Base-by-base conservation (phyloP, 37 sponge, comb jelly and placozoan genomes). In the Chondrosia reniformis region DNA sequence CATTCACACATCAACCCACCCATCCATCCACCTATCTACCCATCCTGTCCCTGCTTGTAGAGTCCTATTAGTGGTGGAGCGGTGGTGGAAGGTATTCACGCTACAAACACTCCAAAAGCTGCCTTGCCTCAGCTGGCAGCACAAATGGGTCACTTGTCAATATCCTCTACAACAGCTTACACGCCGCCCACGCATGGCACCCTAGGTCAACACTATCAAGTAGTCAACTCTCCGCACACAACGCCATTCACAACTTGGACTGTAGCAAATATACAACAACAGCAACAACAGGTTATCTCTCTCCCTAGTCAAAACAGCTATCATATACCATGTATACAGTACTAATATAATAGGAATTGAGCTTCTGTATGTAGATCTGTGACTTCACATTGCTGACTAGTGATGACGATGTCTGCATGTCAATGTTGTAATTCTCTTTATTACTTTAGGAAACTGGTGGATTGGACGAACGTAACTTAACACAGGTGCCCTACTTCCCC, bases 401-500 rank as follows among this genome's bases (percentile, higher is more conserved):
- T n/a, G n/a, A n/a, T n/a, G n/a, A n/a, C n/a, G n/a, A n/a, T n/a
- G n/a, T n/a, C n/a, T 19, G 52, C 52, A 49, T 49, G 10, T 10
- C 52, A 19, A 15, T 49, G 52, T 49, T 49, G 52, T 49, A 49
- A 49, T 59, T 5, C 28, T 59, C 17, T 59, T 59, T 59, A 6
- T 6, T 19, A 19, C 61, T 34, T n/a, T 6, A 69, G 72, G 72
- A 69, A 7, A 37, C 4, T 69, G 72, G 44, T 37, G 72, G 72
- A 6, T 44, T 69, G n/a, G 72, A 69, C 36, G 72, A 69, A 21
- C 72, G 72, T 39, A 69, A 69, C 41, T 42, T 69, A 44, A 69
- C 72, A 69, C 72, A 69, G 72, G 72, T 69, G 39, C 42, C 72
- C 42, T 69, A 69, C 41, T 69, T 34, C 72, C 72, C 39, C 72